These are phyloP conservation scores for Enteromius radiatus DNA, from an alignment of 2,797 vertebrate genomes.

Conservation along the genomic window DNA sequence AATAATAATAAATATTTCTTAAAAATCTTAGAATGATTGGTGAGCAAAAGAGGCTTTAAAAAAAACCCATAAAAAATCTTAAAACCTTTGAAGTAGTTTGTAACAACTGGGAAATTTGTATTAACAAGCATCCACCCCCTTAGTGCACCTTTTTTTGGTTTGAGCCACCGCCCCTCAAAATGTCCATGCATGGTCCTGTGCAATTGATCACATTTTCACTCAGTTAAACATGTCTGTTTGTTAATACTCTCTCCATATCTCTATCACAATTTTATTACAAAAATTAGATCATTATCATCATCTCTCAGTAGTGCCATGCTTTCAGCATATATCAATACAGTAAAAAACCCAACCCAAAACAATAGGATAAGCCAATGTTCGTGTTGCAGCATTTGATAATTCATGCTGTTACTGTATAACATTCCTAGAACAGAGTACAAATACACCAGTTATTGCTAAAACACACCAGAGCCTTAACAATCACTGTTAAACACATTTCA, in stretches of 20 bases:
- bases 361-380: conserved; percentile 77
- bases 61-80: too few species aligned
- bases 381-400: conserved; percentile 76
- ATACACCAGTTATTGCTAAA: conserved; percentile 70
- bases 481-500: conserved; percentile 74
- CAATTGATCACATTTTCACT: background rate
- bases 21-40: too few species aligned
- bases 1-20: too few species aligned
- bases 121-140: too few species aligned
- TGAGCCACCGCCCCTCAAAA: too few species aligned
- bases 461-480: conserved; percentile 74
- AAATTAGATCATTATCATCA: conserved; percentile 83
- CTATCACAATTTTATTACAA: conserved; percentile 87
- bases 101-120: too few species aligned
- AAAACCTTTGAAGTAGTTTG: too few species aligned
- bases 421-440: conserved; percentile 79
- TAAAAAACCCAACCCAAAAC: conserved; percentile 81
- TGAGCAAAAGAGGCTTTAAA: too few species aligned
- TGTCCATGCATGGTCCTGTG: too few species aligned
- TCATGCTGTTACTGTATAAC: conserved; percentile 82
- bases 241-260: background rate
- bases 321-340: conserved; percentile 86
- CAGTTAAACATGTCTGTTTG: background rate
- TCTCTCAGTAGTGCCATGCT: conserved; percentile 85
- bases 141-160: too few species aligned